These are phyloP conservation scores for Eupsittula cactorum DNA, from an alignment of 2,113 vertebrate genomes.

Conservation along the genomic window DNA sequence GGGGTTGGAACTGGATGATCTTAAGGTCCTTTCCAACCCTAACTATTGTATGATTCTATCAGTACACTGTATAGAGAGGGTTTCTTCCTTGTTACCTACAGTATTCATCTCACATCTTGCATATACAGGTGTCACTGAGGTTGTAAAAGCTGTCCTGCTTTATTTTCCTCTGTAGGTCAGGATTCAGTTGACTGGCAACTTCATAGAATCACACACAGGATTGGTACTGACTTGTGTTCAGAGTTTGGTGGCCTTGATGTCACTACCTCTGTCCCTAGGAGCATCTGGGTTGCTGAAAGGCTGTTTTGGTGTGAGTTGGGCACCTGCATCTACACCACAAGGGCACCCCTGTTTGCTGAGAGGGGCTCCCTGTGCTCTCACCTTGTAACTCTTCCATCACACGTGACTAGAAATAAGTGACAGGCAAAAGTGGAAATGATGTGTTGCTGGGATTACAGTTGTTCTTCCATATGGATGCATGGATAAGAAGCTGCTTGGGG, in stretches of 20 bases:
- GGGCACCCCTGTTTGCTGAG: neutral
- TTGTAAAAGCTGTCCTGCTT: neutral
- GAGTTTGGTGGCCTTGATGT: neutral
- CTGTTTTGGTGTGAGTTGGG: neutral
- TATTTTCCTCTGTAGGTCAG: neutral
- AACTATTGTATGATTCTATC: neutral
- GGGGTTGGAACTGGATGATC: too few relatives aligned
- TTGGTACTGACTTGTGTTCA: neutral
- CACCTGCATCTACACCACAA: neutral
- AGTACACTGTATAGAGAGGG: neutral
- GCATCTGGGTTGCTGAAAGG: neutral
- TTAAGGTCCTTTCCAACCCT: too few relatives aligned
- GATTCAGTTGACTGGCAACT: neutral
- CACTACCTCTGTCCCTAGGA: neutral
- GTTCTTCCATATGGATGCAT: neutral
- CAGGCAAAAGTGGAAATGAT: neutral
- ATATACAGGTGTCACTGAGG: neutral
- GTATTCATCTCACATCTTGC: neutral
- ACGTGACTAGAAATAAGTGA: neutral
- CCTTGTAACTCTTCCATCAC: neutral
- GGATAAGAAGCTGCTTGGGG: neutral
- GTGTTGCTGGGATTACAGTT: neutral
- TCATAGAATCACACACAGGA: fast-evolving
- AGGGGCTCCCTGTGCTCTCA: neutral
- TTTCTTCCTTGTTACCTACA: neutral